phyloP scores from a whole-genome alignment of 1,140 invertebrate species.

The Camponotus pennsylvanicus region DNA sequence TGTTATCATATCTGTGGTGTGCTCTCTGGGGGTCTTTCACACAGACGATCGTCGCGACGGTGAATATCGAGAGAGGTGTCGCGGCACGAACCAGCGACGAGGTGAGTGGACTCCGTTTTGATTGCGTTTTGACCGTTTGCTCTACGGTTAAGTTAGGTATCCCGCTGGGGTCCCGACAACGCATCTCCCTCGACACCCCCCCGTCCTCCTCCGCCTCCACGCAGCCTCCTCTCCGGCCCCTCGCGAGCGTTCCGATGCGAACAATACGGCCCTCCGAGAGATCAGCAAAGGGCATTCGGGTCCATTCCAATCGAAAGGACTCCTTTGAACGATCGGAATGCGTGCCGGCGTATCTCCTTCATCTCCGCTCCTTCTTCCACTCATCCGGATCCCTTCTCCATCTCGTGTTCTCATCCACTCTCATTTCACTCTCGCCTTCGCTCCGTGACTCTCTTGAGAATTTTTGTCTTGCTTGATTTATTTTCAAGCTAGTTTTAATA shows the following conservation, averaged over 20 bases:
- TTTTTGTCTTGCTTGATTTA: not conserved
- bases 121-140: conserved; percentile 28
- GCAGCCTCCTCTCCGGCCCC: not conserved
- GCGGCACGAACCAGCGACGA: conserved; percentile 50
- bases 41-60: conserved; percentile 16
- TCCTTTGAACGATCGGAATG: conserved; percentile 60
- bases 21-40: not conserved
- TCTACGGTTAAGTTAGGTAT: conserved; percentile 68
- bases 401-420: conserved; percentile 16
- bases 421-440: conserved; percentile 41
- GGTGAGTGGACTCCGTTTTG: conserved; percentile 65
- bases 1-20: not conserved
- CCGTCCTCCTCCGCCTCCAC: not conserved
- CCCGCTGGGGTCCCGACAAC: conserved; percentile 43
- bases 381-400: conserved; percentile 18
- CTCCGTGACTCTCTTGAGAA: not conserved
- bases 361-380: conserved; percentile 40
- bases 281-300: conserved; percentile 43
- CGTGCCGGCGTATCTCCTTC: conserved; percentile 53
- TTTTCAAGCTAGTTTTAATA: not conserved
- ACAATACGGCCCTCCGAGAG: conserved; percentile 55
- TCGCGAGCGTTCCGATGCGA: conserved; percentile 13
- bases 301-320: conserved; percentile 35
- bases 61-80: conserved; percentile 56
- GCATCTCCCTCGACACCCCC: conserved; percentile 1